phyloP scores from a whole-genome alignment of 2,797 vertebrate genomes.

The Tapera naevia region DNA sequence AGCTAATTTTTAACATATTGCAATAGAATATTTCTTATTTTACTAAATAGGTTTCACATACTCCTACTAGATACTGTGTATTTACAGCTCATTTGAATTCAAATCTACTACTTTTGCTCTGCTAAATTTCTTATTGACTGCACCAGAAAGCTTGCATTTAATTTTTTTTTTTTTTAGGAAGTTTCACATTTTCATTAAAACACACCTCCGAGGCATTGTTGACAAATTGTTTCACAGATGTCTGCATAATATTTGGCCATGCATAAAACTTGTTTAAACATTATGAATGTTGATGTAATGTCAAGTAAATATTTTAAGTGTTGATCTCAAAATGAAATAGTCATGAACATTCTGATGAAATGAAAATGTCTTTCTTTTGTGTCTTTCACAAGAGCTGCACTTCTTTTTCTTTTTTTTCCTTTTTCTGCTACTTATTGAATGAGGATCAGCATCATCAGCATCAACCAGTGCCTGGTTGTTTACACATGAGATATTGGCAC shows the following conservation, averaged over 20 bases:
- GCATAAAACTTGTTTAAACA: conserved; percentile 7
- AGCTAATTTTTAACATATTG: conserved; percentile 36
- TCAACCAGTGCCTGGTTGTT: background rate
- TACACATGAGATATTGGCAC: background rate
- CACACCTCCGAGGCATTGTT: conserved; percentile 8
- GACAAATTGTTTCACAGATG: conserved; percentile 16
- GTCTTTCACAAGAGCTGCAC: background rate
- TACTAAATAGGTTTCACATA: background rate
- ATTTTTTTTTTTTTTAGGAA: background rate
- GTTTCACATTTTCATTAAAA: conserved; percentile 35
- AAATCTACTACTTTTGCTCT: conserved; percentile 15
- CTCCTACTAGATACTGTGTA: background rate
- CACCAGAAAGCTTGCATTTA: background rate
- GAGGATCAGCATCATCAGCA: background rate
- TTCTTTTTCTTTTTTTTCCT: background rate
- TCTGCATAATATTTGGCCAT: background rate
- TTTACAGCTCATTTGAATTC: conserved; percentile 47
- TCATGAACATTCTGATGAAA: background rate
- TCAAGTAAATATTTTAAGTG: conserved; percentile 9
- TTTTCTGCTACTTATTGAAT: background rate
- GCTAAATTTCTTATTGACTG: conserved; percentile 37
- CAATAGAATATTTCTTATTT: conserved; percentile 35
- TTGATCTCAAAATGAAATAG: background rate
- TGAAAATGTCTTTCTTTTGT: background rate
- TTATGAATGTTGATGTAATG: background rate